phyloP scores from a whole-genome alignment of 2,797 vertebrate species.

The Liparis tanakae region DNA sequence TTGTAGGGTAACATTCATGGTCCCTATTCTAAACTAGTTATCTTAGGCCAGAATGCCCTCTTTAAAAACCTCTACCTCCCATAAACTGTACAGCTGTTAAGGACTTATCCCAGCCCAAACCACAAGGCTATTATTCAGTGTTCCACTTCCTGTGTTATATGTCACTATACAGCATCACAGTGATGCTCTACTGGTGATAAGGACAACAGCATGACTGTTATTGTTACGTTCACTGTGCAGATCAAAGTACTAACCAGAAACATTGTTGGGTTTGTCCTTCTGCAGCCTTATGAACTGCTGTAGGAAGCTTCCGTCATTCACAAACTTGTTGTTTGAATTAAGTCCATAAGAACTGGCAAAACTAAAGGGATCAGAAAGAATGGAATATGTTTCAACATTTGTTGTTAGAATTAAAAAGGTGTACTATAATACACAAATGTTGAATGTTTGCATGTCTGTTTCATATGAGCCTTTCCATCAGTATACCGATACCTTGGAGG shows the following conservation, averaged over 20 bases:
- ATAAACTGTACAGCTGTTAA: not conserved
- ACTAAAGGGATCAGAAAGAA: slow-evolving; percentile 58
- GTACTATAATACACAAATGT: not conserved
- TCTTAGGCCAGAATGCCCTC: not conserved
- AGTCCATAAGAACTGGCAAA: slow-evolving; percentile 72
- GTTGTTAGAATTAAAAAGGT: not conserved
- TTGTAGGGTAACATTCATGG: not conserved
- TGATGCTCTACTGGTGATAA: not conserved
- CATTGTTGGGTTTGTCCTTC: slow-evolving; percentile 86
- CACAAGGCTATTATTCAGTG: not conserved
- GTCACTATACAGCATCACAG: not conserved
- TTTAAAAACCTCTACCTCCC: not conserved
- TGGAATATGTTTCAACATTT: not conserved
- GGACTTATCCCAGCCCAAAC: not conserved
- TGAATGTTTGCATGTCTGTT: not conserved
- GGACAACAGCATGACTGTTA: not conserved
- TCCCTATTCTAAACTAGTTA: not conserved
- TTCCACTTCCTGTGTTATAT: not conserved
- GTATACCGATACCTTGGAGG: slow-evolving; percentile 74
- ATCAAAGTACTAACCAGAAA: slow-evolving; percentile 58
- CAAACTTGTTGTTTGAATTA: slow-evolving; percentile 94
- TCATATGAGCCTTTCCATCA: not conserved
- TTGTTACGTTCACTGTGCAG: not conserved
- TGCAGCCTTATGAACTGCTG: slow-evolving; percentile 98
- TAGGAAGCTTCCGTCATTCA: slow-evolving; percentile 96